Evolutionary conservation across 2,888 invertebrate species (phyloP).

Genomic region (Macrostomum cliftonense): DNA sequence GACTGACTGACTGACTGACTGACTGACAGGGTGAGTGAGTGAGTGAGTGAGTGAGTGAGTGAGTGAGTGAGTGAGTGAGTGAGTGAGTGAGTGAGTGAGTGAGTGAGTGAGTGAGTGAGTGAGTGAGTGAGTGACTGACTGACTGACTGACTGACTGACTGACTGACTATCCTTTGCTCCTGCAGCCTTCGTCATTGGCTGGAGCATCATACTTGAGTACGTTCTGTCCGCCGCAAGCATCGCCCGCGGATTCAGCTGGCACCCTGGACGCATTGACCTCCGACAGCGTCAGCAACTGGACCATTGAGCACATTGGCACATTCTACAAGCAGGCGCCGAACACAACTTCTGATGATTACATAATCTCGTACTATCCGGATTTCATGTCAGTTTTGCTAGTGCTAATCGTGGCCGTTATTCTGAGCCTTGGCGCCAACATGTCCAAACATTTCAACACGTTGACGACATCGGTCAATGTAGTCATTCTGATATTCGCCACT

Average conservation of each 20-base stretch:
- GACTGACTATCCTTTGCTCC: too few relatives aligned
- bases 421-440: slow-evolving; percentile 33
- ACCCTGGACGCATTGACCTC: slow-evolving; percentile 37
- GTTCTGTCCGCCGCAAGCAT: slow-evolving; percentile 44
- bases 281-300: slow-evolving; percentile 34
- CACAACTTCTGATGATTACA: too few relatives aligned
- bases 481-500: slow-evolving; percentile 34
- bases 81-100: too few relatives aligned
- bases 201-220: slow-evolving; percentile 41
- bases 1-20: too few relatives aligned
- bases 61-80: too few relatives aligned
- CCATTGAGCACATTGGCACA: slow-evolving; percentile 14
- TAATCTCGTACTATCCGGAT: slow-evolving; percentile 28
- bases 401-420: slow-evolving; percentile 39
- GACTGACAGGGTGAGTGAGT: too few relatives aligned
- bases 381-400: slow-evolving; percentile 32
- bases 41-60: too few relatives aligned
- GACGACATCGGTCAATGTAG: slow-evolving; percentile 32
- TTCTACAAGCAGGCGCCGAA: too few relatives aligned
- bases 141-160: too few relatives aligned
- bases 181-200: slow-evolving; percentile 28
- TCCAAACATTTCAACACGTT: slow-evolving; percentile 35
- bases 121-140: too few relatives aligned
- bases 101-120: too few relatives aligned
- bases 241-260: slow-evolving; percentile 38